Evolutionary conservation across 2,888 invertebrate genomes (phyloP).

Genomic region (Schizotus pectinicornis): DNA sequence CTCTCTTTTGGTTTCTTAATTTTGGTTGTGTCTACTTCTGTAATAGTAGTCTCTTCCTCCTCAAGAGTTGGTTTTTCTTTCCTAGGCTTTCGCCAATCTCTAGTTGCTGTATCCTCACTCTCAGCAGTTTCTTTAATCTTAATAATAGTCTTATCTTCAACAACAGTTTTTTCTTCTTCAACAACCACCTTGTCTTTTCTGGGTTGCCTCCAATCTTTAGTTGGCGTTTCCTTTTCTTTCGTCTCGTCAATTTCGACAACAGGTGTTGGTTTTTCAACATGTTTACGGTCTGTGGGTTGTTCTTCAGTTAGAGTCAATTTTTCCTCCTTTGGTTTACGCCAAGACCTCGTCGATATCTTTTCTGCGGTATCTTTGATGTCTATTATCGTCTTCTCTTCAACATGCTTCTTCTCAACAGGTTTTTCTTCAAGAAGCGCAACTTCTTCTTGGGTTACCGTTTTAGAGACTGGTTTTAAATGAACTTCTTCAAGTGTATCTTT

Average conservation of each 20-base stretch:
- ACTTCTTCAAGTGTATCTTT: constrained; percentile 52
- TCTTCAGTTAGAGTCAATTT: background rate
- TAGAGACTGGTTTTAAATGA: constrained; percentile 42
- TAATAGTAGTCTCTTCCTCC: background rate
- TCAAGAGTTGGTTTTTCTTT: background rate
- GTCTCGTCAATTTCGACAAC: constrained; percentile 3
- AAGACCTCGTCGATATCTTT: background rate
- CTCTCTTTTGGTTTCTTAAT: constrained; percentile 11
- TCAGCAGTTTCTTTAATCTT: background rate
- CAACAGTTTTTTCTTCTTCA: background rate
- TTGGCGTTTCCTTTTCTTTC: background rate
- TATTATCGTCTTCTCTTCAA: constrained; percentile 11
- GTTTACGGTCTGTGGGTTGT: background rate
- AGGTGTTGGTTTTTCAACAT: background rate
- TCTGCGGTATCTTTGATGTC: constrained; percentile 7
- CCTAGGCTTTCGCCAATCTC: background rate
- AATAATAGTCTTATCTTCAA: background rate
- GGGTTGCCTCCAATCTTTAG: constrained; percentile 1
- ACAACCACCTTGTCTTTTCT: background rate
- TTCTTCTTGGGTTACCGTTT: constrained; percentile 8
- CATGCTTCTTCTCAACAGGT: background rate
- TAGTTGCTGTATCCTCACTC: background rate
- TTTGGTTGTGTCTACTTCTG: background rate
- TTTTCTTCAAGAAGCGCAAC: background rate
- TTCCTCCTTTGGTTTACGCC: background rate